These are phyloP conservation scores for Ia io DNA, from an alignment of 2,113 vertebrate genomes.

Conservation along the genomic window DNA sequence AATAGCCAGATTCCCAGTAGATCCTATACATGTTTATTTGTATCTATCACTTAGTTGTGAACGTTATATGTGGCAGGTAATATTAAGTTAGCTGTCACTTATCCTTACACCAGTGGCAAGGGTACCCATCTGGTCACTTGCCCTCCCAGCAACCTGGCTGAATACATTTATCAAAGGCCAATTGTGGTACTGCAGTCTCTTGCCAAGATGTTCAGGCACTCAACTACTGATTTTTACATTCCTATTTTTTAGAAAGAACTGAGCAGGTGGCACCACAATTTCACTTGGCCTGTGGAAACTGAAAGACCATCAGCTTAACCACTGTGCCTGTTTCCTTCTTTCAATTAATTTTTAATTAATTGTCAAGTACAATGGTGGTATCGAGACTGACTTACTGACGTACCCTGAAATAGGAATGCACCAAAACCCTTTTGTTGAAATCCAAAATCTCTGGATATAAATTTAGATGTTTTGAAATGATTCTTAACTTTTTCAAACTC, in stretches of 20 bases:
- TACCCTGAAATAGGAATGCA: not conserved
- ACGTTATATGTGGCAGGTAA: not conserved
- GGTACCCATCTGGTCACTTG: not conserved
- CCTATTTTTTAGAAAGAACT: not conserved
- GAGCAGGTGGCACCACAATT: not conserved
- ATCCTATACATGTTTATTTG: not conserved
- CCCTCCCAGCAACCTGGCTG: not conserved
- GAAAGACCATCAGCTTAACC: not conserved
- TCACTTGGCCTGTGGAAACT: not conserved
- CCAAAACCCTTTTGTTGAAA: not conserved
- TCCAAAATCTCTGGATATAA: not conserved
- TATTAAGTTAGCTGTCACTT: not conserved
- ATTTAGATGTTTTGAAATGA: not conserved
- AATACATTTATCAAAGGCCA: not conserved
- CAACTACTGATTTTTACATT: not conserved
- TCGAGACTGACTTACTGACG: not conserved
- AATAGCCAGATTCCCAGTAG: not conserved
- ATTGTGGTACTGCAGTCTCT: not conserved
- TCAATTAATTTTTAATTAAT: not conserved
- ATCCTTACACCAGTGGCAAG: constrained; percentile 7
- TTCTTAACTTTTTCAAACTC: not conserved
- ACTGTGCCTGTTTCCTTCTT: not conserved
- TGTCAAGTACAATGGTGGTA: not conserved
- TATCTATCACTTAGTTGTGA: not conserved
- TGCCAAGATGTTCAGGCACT: not conserved